Conservation (phyloP, 2,888 invertebrate species). For the Dione juno region DNA sequence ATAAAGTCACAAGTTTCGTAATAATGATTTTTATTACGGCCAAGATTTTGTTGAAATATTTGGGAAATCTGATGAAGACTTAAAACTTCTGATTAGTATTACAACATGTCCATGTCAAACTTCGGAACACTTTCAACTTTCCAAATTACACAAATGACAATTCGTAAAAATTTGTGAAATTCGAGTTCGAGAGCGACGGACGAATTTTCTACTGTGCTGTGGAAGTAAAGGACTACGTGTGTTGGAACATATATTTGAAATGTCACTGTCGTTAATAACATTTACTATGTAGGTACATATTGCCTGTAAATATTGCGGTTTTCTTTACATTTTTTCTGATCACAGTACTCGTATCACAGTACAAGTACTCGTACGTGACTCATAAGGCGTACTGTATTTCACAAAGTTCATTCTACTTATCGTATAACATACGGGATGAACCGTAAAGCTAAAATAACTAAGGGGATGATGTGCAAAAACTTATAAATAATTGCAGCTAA, state of each 20-base stretch:
- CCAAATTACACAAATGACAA: slow-evolving; percentile 5
- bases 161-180: slow-evolving; percentile 11
- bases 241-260: too few species aligned
- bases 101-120: slow-evolving; percentile 3
- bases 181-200: neutral
- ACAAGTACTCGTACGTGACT: too few species aligned
- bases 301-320: too few species aligned
- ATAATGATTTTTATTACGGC: neutral
- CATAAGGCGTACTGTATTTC: too few species aligned
- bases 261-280: too few species aligned
- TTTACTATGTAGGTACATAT: too few species aligned
- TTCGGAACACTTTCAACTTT: slow-evolving; percentile 2
- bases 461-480: too few species aligned
- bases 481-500: neutral
- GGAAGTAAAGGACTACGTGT: neutral
- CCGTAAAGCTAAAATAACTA: too few species aligned
- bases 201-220: neutral
- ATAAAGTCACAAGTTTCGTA: neutral
- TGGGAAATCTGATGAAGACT: slow-evolving; percentile 12
- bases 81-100: slow-evolving; percentile 20
- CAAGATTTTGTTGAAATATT: neutral
- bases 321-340: too few species aligned
- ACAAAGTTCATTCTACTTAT: too few species aligned
- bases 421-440: too few species aligned
- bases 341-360: too few species aligned